Conservation (phyloP, 2,113 vertebrate genomes). For the Sminthopsis crassicaudata region DNA sequence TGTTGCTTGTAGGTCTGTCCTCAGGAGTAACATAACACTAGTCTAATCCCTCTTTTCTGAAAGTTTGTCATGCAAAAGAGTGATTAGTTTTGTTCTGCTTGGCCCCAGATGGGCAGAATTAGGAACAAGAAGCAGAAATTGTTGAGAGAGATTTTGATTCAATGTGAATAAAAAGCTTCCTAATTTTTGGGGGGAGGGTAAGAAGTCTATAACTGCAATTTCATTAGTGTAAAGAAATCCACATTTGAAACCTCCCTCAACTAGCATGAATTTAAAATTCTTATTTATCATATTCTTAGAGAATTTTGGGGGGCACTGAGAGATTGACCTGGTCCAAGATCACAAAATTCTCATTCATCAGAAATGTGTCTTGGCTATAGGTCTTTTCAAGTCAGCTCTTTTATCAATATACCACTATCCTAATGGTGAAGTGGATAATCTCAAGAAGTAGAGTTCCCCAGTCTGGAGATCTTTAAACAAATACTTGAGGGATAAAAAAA, state of each 20-base stretch:
- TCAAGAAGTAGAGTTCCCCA: neutral
- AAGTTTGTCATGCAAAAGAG: neutral
- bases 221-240: neutral
- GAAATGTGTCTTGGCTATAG: neutral
- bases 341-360: neutral
- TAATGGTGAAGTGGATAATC: neutral
- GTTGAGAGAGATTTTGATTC: neutral
- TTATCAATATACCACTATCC: neutral
- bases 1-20: neutral
- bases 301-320: neutral
- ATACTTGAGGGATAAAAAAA: neutral
- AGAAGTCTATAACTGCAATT: neutral
- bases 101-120: neutral
- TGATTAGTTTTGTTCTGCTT: neutral
- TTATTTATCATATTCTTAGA: neutral
- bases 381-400: neutral
- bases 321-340: neutral
- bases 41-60: neutral
- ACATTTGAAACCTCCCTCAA: neutral
- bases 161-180: neutral
- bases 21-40: neutral
- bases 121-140: neutral
- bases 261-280: neutral
- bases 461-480: neutral
- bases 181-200: neutral